Conservation (phyloP, 1,140 invertebrate genomes). For the Chironomus striatipennis region DNA sequence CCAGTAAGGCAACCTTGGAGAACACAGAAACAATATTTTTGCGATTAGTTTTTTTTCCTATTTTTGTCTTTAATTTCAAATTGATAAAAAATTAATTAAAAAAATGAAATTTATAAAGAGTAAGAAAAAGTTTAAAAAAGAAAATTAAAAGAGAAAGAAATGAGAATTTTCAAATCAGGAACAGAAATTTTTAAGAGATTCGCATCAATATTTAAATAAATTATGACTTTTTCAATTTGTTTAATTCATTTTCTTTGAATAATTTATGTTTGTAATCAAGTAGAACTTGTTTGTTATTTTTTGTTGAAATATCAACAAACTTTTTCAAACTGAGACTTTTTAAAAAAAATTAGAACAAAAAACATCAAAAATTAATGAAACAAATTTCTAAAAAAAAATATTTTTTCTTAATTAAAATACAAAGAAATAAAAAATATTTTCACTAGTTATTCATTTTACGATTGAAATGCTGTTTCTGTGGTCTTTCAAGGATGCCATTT, state of each 20-base stretch:
- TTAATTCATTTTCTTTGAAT: too few relatives aligned
- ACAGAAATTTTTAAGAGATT: not conserved
- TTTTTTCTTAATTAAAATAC: not conserved
- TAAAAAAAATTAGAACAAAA: slow-evolving; percentile 12
- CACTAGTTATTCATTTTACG: slow-evolving; percentile 32
- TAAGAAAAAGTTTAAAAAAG: not conserved
- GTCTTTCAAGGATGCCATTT: slow-evolving; percentile 37
- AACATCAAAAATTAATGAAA: not conserved
- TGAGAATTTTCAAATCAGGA: too few relatives aligned
- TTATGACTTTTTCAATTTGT: not conserved
- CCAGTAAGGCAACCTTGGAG: slow-evolving; percentile 40
- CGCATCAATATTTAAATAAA: slow-evolving; percentile 22
- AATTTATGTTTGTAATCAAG: too few relatives aligned
- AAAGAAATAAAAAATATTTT: not conserved
- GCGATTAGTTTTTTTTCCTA: slow-evolving; percentile 36
- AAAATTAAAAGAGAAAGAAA: not conserved
- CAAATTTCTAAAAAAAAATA: not conserved
- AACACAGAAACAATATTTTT: slow-evolving; percentile 42
- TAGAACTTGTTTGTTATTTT: too few relatives aligned
- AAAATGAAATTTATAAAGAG: not conserved
- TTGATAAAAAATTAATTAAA: not conserved
- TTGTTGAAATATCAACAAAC: not conserved
- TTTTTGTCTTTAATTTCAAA: slow-evolving; percentile 23
- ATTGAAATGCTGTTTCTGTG: slow-evolving; percentile 44
- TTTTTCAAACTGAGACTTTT: not conserved